These are phyloP conservation scores for Triplophysa yarkandensis DNA, from an alignment of 2,797 vertebrate genomes.

Conservation along the genomic window DNA sequence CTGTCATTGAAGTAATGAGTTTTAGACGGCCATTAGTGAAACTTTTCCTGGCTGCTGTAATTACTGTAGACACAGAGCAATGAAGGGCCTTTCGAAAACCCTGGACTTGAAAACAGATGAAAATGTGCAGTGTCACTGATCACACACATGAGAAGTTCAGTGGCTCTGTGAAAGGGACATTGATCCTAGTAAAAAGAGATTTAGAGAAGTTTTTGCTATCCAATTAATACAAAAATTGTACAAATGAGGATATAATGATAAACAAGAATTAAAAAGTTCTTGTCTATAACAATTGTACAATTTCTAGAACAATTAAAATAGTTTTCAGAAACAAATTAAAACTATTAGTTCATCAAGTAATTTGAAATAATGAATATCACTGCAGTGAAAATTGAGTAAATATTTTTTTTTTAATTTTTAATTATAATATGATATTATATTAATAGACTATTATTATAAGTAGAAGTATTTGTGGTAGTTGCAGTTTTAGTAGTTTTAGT, in stretches of 20 bases:
- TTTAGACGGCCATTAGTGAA: conserved; percentile 33
- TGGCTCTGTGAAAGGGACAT: neutral
- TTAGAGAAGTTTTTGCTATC: neutral
- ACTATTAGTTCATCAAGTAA: neutral
- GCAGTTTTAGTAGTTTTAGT: no score
- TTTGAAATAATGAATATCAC: neutral
- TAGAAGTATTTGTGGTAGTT: no score
- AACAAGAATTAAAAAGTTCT: neutral
- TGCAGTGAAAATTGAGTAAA: neutral
- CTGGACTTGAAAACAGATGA: neutral
- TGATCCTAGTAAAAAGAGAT: neutral
- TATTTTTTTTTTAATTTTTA: no score
- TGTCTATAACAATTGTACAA: no score
- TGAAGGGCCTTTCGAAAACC: conserved; percentile 15
- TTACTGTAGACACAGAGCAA: conserved; percentile 35
- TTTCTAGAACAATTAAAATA: neutral
- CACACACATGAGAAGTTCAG: neutral
- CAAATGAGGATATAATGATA: no score
- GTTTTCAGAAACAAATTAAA: neutral
- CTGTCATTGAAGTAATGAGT: conserved; percentile 35
- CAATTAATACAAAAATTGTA: neutral
- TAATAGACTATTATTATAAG: no score
- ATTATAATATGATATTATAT: no score
- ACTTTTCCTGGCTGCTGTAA: conserved; percentile 41
- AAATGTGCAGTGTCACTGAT: conserved; percentile 23